These are phyloP conservation scores for Protonemura montana DNA, from an alignment of 2,888 invertebrate species.

Conservation along the genomic window DNA sequence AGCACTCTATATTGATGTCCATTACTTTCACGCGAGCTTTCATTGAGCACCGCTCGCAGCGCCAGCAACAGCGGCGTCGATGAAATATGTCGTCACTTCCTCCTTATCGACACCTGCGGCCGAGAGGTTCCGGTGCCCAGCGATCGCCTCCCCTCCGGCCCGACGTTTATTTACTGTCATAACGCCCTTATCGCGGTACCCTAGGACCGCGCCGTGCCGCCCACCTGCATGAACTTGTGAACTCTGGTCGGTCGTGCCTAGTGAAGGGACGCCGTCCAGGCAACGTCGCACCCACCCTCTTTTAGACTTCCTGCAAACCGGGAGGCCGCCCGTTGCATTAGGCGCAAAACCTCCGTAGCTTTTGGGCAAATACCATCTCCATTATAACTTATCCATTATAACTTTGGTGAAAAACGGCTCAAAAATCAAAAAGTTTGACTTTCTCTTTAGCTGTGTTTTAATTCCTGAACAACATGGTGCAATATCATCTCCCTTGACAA, in stretches of 20 bases:
- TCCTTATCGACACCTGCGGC: not conserved
- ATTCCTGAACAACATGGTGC: too few species aligned
- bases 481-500: not conserved
- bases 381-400: too few species aligned
- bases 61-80: not conserved
- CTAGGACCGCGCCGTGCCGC: not conserved
- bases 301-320: too few species aligned
- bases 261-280: too few species aligned
- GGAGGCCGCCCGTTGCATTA: too few species aligned
- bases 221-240: not conserved
- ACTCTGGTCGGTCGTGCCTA: too few species aligned
- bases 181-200: not conserved
- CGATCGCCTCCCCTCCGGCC: not conserved
- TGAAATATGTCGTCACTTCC: not conserved
- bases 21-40: not conserved
- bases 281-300: too few species aligned
- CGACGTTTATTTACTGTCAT: not conserved
- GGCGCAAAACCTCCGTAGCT: too few species aligned
- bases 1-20: not conserved
- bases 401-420: too few species aligned
- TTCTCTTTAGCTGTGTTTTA: too few species aligned
- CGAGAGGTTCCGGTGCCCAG: not conserved
- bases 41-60: not conserved
- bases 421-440: too few species aligned
- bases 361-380: too few species aligned